These are phyloP conservation scores for Vimba vimba DNA, from an alignment of 2,113 vertebrate genomes.

Conservation along the genomic window DNA sequence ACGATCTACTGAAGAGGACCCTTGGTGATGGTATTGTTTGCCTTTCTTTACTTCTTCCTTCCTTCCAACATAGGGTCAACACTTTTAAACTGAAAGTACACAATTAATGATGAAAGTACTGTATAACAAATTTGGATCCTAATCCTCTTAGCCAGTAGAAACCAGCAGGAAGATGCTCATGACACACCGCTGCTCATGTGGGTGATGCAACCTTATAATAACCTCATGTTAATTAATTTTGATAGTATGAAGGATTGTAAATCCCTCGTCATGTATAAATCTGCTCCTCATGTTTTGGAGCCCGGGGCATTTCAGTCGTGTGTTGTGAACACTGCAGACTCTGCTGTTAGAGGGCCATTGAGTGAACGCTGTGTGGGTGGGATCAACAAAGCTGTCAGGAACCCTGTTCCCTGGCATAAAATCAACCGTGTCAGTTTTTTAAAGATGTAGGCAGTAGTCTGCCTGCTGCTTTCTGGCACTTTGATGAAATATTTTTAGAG, in stretches of 20 bases:
- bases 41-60: background rate
- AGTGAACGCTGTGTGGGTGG: conserved; percentile 28
- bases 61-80: background rate
- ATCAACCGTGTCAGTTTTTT: background rate
- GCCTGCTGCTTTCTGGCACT: background rate
- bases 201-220: conserved; percentile 16
- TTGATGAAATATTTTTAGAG: background rate
- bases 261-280: conserved; percentile 3
- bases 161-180: background rate
- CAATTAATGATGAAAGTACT: background rate
- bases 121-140: background rate
- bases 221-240: conserved; percentile 5
- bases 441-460: conserved; percentile 30
- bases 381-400: conserved; percentile 18
- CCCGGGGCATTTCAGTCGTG: background rate
- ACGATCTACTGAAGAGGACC: conserved; percentile 93
- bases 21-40: conserved; percentile 87
- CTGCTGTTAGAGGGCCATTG: conserved; percentile 1
- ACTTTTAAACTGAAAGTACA: background rate
- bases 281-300: conserved; percentile 2
- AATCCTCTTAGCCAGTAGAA: background rate
- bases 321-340: conserved; percentile 10
- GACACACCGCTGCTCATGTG: background rate
- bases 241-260: conserved; percentile 13
- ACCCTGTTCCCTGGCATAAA: background rate